Evolutionary conservation across 2,797 vertebrate genomes (phyloP).

Genomic region (Channallabes apus): DNA sequence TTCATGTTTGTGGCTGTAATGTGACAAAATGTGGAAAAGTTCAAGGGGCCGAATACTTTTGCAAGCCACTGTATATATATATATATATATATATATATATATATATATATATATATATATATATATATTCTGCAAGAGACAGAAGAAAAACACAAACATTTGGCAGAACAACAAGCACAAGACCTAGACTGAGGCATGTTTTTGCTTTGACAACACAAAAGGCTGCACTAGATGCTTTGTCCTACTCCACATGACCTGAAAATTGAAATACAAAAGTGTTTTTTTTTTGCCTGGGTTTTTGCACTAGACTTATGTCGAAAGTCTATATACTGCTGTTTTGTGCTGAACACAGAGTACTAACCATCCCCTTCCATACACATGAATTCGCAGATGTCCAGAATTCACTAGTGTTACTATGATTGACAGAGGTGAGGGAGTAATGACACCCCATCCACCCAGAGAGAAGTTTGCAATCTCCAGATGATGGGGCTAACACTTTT

Average conservation of each 20-base stretch:
- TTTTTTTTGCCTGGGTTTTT: background rate
- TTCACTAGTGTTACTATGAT: background rate
- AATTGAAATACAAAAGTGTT: conserved; percentile 3
- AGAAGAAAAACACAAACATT: conserved; percentile 7
- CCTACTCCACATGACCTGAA: conserved; percentile 1
- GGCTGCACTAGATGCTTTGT: conserved; percentile 14
- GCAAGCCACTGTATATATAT: no score
- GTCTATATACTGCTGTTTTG: background rate
- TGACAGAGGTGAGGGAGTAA: background rate
- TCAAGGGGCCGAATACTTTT: no score
- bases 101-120: no score
- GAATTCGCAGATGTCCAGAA: background rate
- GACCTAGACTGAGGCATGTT: background rate
- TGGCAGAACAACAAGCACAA: conserved; percentile 1
- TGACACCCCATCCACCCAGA: background rate
- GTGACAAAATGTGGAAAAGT: no score
- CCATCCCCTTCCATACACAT: background rate
- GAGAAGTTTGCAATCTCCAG: background rate
- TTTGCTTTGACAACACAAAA: conserved; percentile 1
- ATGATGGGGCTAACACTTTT: background rate
- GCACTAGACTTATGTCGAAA: background rate
- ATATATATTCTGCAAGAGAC: conserved; percentile 13
- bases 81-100: no score
- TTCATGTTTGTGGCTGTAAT: no score
- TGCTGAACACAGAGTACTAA: background rate